phyloP scores from a whole-genome alignment of 2,113 vertebrate genomes.

The Tapirus terrestris region DNA sequence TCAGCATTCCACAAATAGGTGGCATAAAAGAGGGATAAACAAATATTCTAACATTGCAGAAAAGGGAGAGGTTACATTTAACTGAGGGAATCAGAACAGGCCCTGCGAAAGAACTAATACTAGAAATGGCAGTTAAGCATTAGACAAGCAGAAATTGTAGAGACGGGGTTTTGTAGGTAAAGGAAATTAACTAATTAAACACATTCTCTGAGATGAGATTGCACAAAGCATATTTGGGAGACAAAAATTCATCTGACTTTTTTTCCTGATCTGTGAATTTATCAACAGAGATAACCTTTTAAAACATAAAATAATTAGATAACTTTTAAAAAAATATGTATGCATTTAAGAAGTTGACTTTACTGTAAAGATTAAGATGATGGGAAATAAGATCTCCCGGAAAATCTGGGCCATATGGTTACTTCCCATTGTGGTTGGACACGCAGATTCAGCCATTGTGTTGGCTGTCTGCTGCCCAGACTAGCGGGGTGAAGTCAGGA shows the following conservation, averaged over 20 bases:
- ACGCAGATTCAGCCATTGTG: slow-evolving; percentile 1
- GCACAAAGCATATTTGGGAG: not conserved
- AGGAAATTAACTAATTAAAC: not conserved
- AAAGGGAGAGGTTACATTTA: not conserved
- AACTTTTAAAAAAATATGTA: not conserved
- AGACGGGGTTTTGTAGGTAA: not conserved
- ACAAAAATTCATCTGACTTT: not conserved
- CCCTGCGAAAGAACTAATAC: not conserved
- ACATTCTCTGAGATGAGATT: not conserved
- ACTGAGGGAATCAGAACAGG: not conserved
- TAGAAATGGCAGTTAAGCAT: not conserved
- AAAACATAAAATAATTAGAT: slow-evolving; percentile 30
- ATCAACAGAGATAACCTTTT: not conserved
- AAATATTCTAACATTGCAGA: not conserved
- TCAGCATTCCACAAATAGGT: not conserved
- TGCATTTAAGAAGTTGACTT: slow-evolving; percentile 34
- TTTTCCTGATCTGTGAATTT: not conserved
- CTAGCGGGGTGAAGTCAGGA: slow-evolving; percentile 70
- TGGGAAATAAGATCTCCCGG: slow-evolving; percentile 30
- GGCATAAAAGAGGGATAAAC: not conserved
- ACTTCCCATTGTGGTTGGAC: not conserved
- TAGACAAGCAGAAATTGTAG: not conserved
- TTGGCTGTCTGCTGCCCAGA: slow-evolving; percentile 63
- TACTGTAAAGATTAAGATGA: slow-evolving; percentile 47
- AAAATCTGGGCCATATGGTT: slow-evolving; percentile 61